Conservation (phyloP, 2,888 invertebrate genomes). For the Lissocephala sabroskyi region DNA sequence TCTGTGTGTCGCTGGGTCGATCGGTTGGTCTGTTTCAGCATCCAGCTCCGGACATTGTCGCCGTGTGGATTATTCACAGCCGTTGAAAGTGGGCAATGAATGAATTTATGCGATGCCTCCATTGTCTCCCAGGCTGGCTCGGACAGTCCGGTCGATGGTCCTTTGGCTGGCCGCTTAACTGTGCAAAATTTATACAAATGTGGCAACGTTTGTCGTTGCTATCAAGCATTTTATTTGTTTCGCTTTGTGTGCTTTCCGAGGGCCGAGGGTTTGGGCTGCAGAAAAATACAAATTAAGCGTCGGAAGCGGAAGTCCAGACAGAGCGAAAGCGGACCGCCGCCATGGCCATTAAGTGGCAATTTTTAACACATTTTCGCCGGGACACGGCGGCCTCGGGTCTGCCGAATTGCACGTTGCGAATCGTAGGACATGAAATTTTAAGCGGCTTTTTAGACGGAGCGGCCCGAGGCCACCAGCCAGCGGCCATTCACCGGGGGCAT, state of each 20-base stretch:
- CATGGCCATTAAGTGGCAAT: constrained; percentile 11
- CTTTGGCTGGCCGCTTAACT: constrained; percentile 34
- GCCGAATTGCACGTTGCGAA: no score
- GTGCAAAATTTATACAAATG: constrained; percentile 55
- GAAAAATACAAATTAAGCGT: constrained; percentile 38
- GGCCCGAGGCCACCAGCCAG: no score
- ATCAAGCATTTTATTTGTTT: constrained; percentile 43
- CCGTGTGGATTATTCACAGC: constrained; percentile 64
- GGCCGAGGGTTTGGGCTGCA: not conserved
- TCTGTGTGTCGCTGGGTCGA: no score
- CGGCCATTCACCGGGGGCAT: constrained; percentile 19
- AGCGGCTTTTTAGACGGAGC: no score
- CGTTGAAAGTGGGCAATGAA: constrained; percentile 63
- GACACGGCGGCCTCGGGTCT: constrained; percentile 33
- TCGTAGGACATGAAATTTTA: no score
- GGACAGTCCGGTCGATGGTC: not conserved
- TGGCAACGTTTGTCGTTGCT: constrained; percentile 44
- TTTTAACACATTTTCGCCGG: not conserved
- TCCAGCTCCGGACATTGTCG: constrained; percentile 59
- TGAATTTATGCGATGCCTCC: constrained; percentile 47
- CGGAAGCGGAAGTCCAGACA: constrained; percentile 52
- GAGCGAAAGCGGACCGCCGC: constrained; percentile 18
- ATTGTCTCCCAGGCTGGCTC: not conserved
- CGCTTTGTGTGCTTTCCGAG: constrained; percentile 26
- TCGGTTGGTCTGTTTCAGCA: no score